Conservation (phyloP, 2,797 vertebrate genomes). For the Meriones psammophilus region DNA sequence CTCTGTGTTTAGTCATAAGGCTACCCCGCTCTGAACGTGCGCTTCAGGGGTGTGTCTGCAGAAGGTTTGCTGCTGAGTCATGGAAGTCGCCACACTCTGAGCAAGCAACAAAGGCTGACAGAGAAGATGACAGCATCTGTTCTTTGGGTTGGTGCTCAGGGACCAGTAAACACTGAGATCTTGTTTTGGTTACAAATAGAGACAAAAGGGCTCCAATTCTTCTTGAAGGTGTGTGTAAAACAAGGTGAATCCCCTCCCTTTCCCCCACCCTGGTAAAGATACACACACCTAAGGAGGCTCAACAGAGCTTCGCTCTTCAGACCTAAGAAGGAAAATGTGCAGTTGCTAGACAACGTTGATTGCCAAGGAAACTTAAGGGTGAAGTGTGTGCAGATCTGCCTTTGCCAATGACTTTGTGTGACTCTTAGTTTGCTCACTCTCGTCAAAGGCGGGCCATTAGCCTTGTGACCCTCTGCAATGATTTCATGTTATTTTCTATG, state of each 20-base stretch:
- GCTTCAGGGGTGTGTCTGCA: background rate
- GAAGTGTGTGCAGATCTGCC: background rate
- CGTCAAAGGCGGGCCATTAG: background rate
- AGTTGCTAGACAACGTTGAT: conserved; percentile 33
- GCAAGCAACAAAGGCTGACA: background rate
- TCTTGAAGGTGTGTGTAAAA: background rate
- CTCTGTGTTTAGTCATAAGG: conserved; percentile 40
- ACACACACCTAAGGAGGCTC: background rate
- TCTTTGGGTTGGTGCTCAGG: conserved; percentile 31
- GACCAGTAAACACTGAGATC: conserved; percentile 15
- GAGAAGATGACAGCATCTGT: conserved; percentile 36
- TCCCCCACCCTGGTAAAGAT: background rate
- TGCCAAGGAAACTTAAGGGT: background rate
- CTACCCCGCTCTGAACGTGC: background rate
- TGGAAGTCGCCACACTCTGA: background rate
- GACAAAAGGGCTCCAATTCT: background rate
- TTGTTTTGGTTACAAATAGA: conserved; percentile 63
- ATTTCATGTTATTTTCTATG: conserved; percentile 26
- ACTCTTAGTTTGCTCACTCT: conserved; percentile 1
- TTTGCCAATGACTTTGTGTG: background rate
- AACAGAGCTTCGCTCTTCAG: background rate
- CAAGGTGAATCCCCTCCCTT: background rate
- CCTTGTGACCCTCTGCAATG: conserved; percentile 16
- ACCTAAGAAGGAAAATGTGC: background rate
- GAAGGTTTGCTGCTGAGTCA: conserved; percentile 52